phyloP scores from a whole-genome alignment of 2,113 vertebrate species.

The Catagonus wagneri region DNA sequence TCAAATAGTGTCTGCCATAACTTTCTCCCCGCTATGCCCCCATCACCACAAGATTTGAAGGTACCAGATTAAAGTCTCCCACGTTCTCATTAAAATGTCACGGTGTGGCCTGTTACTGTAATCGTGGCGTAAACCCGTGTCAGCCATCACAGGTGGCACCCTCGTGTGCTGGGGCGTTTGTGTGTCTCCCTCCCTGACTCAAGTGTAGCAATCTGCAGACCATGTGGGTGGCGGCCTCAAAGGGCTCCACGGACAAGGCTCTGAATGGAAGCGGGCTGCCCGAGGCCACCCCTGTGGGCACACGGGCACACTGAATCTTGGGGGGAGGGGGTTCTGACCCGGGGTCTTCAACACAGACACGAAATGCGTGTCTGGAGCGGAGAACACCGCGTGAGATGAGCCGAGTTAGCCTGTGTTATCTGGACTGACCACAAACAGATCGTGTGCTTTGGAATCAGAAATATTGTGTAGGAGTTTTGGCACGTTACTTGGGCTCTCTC shows the following conservation, averaged over 20 bases:
- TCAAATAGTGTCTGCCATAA: background rate
- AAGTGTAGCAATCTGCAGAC: rapidly evolving
- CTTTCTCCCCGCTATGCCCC: background rate
- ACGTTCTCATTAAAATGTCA: conserved; percentile 54
- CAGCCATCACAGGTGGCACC: background rate
- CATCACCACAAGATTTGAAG: conserved; percentile 9
- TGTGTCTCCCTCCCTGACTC: background rate
- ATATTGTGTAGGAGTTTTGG: too few relatives aligned
- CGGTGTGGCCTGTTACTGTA: background rate
- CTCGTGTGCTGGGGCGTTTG: background rate
- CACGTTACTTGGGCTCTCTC: background rate
- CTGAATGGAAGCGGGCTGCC: background rate
- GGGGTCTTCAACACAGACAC: background rate
- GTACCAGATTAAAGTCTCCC: conserved; percentile 50
- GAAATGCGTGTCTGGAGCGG: too few relatives aligned
- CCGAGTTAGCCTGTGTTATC: rapidly evolving
- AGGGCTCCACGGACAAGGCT: background rate
- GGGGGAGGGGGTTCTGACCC: background rate
- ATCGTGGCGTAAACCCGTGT: background rate
- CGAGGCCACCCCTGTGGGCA: conserved; percentile 10
- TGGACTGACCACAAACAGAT: background rate
- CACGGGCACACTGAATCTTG: background rate
- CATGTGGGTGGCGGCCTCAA: background rate
- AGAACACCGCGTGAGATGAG: rapidly evolving
- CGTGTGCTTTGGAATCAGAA: background rate